Conservation (phyloP, 92 coral and sea anemone species). For the Phenganax marumi region DNA sequence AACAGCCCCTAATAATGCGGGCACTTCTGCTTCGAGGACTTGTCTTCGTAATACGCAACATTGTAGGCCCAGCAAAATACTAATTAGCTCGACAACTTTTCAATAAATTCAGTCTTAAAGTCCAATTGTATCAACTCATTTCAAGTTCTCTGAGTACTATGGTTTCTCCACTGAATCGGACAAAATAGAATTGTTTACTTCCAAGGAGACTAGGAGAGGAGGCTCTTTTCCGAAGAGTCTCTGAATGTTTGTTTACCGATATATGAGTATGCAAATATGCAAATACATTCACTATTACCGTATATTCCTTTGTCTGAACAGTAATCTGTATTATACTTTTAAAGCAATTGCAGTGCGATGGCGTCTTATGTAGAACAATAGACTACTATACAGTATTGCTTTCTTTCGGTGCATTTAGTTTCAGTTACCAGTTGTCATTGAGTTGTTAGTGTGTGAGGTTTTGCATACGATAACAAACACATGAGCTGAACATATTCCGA, state of each 20-base stretch:
- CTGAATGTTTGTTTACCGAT: constrained; percentile 6
- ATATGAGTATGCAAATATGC: background rate
- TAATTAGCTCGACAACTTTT: too few relatives aligned
- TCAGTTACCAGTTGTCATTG: background rate
- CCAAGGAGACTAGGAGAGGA: background rate
- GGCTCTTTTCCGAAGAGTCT: background rate
- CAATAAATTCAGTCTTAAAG: too few relatives aligned
- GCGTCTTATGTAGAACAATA: too few relatives aligned
- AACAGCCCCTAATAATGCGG: too few relatives aligned
- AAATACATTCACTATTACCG: background rate
- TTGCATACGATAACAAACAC: background rate
- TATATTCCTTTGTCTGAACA: background rate
- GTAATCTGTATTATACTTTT: background rate
- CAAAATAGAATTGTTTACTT: too few relatives aligned
- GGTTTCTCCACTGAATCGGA: too few relatives aligned
- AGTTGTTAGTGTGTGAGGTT: background rate
- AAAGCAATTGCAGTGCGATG: background rate
- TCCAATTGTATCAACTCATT: too few relatives aligned
- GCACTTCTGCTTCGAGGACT: too few relatives aligned
- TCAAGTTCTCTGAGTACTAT: too few relatives aligned
- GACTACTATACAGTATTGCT: background rate
- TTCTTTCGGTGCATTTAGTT: background rate
- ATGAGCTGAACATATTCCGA: background rate
- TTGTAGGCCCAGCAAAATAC: too few relatives aligned
- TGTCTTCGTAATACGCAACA: too few relatives aligned